Percentiles rank a stretch among this genome's conserved stretches.
These are phyloP conservation scores for Scaptomyza tumidula DNA, from an alignment of 2,888 invertebrate species.

Conservation along the genomic window DNA sequence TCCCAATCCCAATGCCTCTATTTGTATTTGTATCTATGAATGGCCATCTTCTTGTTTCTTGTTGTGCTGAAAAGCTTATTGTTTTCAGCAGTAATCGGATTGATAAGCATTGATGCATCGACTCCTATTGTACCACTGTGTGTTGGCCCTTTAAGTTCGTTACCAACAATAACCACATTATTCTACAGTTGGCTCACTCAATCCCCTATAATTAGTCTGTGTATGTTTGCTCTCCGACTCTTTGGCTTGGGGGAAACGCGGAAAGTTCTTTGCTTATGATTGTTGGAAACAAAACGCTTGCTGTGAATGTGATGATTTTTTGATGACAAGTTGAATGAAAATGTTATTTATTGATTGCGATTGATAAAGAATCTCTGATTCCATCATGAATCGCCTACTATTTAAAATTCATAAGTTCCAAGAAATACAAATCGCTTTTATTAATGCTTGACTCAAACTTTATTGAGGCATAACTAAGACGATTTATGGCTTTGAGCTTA, in stretches of 20 bases:
- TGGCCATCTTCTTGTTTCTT: slow-evolving; percentile 23
- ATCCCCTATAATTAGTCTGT: slow-evolving; percentile 24
- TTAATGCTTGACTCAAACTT: too few relatives aligned
- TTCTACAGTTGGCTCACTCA: slow-evolving; percentile 22
- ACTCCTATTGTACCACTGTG: slow-evolving; percentile 25
- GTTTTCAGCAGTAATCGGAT: slow-evolving; percentile 53
- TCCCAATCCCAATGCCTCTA: neutral
- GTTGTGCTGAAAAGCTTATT: slow-evolving; percentile 37
- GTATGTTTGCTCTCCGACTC: slow-evolving; percentile 4
- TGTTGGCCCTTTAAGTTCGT: slow-evolving; percentile 19
- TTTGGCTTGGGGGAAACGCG: neutral
- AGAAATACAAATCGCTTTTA: too few relatives aligned
- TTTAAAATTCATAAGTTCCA: too few relatives aligned
- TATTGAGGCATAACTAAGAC: neutral
- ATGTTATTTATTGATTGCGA: too few relatives aligned
- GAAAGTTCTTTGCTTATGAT: neutral
- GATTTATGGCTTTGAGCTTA: neutral
- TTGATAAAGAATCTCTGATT: too few relatives aligned
- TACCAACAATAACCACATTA: slow-evolving; percentile 2
- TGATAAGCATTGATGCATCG: slow-evolving; percentile 45
- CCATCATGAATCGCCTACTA: too few relatives aligned
- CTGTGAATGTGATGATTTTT: neutral
- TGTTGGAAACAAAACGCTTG: neutral
- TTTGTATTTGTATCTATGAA: neutral
- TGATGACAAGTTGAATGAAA: too few relatives aligned